Evolutionary conservation across 2,113 vertebrate species (phyloP), one percentile per base, ranked within the genome.

Genomic region (Pygoscelis antarcticus): DNA sequence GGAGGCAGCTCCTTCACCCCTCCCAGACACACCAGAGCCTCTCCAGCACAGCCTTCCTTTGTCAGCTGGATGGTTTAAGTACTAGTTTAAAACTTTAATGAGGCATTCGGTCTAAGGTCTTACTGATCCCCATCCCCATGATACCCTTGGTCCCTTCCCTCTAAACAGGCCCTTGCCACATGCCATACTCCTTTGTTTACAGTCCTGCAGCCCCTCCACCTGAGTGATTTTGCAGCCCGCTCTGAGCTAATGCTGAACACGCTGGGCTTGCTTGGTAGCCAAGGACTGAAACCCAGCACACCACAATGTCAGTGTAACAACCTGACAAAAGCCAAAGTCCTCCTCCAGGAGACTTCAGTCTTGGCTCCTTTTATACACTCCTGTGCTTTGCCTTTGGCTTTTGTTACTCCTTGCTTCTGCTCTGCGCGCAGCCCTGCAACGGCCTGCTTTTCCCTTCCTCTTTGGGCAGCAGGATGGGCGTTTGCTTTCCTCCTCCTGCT

Each of bases 391-490:
- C 25, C 66, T 92, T 66, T 68, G 49, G 7, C 46, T 92, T 92
- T 85, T 90, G 40, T 64, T 69, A 22, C 10, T 89, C 52, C n/a
- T 21, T 65, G 49, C n/a, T 89, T 71, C 52, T 83, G 55, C 55
- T 95, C 68, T 74, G 54, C 36, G 21, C 7, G 2, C 29, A 87
- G 69, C 49, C 22, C 60, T 90, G 65, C 25, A 46, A 65, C 3
- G 2, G 42, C 46, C 14, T 89, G 60, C 64, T 20, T 68, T 68
- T 92, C 34, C 13, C 32, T 77, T 86, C 60, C 36, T 83, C 34
- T 2, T 3, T 1, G 3, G 30, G 32, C 17, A 14, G 42, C 51
- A 51, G n/a, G 46, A 36, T 49, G 77, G 76, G 13, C 0, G 0
- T 81, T 90, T 64, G 16, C 61, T 76, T 93, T 96, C 61, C 3